Base-by-base conservation (phyloP, 2,113 vertebrate genomes). In the Smithornis capensis region DNA sequence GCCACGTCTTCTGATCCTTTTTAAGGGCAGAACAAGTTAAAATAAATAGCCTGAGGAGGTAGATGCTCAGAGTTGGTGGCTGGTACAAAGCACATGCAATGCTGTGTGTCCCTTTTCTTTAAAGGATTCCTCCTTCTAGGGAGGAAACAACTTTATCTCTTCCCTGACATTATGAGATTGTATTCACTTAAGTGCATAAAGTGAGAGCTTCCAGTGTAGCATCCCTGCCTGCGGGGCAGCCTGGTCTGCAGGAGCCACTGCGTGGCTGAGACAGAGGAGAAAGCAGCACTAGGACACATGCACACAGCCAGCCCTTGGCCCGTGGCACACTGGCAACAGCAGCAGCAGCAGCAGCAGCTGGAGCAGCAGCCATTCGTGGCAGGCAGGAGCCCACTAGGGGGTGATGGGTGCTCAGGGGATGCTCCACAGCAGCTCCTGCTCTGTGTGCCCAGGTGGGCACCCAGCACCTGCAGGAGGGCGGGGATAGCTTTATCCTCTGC, bases 331-430 rank as follows among this genome's bases (percentile, higher is more conserved):
- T 56, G 87, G 53, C 35, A 78, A 15, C 38, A 24, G 7, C 24
- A 35, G 76, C 3, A 70, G 45, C 38, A 63, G 57, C 37, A 56
- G 44, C 44, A 59, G 38, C 42, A 70, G 28, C 57, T 38, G 28
- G 33, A 65, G 49, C 37, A 52, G 45, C 84, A 40, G 59, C 53
- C 44, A 6, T 27, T 83, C 14, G 14, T 28, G 79, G 88, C 22
- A 22, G 8, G 37, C 42, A 19, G 83, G 56, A 89, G 70, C 79
- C 96, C 87, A 37, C 91, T 95, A 91, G 95, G 73, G 68, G 96
- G 95, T 95, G 75, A 55, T 85, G 95, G 91, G 89, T 83, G 91
- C 92, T 40, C 87, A 9, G 59, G 85, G 73, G 90, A 91, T 81
- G 76, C 59, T 91, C 13, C 28, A 6, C 37, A 33, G 79, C 67